Conservation (phyloP, 2,888 invertebrate species). For the Heliothis peltigera region DNA sequence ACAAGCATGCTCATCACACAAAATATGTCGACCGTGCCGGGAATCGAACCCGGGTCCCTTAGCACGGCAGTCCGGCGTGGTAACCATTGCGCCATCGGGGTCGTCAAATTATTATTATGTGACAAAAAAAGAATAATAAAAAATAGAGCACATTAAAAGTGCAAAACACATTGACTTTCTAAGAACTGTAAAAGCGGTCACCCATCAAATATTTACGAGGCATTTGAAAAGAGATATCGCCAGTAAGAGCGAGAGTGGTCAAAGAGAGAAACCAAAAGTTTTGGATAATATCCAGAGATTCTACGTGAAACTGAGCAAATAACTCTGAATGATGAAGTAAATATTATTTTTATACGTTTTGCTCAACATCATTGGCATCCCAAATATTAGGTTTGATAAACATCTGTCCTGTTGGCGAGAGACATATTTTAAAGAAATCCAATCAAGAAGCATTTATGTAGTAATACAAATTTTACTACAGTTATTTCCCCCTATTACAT, state of each 20-base stretch:
- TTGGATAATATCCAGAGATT: conserved; percentile 23
- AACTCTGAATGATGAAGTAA: not conserved
- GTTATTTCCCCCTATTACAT: no score
- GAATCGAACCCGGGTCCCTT: no score
- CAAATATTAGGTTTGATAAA: not conserved
- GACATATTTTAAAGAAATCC: not conserved
- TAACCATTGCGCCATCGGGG: no score
- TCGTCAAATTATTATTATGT: not conserved
- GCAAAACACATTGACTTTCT: not conserved
- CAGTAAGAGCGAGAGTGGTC: not conserved
- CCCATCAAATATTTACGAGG: not conserved
- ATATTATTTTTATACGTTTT: conserved; percentile 3
- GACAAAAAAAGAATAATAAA: no score
- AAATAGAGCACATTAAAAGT: not conserved
- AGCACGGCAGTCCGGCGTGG: no score
- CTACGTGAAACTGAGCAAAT: conserved; percentile 1
- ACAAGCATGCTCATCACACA: no score
- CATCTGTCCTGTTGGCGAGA: not conserved
- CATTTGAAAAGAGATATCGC: not conserved
- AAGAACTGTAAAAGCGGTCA: not conserved
- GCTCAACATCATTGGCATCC: conserved; percentile 3
- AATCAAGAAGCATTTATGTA: no score
- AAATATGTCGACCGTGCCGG: no score
- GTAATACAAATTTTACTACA: no score
- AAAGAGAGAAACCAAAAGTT: not conserved